These are phyloP conservation scores for Hyposoter didymator DNA, from an alignment of 2,888 invertebrate genomes.

Conservation along the genomic window DNA sequence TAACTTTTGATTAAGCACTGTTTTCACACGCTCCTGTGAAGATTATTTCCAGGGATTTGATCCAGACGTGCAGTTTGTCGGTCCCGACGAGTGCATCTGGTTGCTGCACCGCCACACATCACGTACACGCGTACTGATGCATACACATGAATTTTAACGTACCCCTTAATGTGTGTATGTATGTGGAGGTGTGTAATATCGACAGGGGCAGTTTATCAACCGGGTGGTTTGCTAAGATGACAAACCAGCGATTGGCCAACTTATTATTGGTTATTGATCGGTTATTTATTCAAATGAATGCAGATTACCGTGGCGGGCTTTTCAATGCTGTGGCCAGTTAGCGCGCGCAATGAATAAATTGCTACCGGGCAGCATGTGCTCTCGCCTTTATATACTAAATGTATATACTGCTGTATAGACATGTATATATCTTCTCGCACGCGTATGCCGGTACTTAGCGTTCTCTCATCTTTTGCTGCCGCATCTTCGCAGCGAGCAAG, in stretches of 20 bases:
- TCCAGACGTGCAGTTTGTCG: background rate
- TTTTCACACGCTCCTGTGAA: background rate
- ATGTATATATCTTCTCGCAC: constrained; percentile 49
- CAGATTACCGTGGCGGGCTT: constrained; percentile 83
- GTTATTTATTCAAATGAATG: constrained; percentile 84
- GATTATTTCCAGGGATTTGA: constrained; percentile 23
- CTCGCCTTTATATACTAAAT: constrained; percentile 60
- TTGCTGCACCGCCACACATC: background rate
- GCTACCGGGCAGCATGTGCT: constrained; percentile 81
- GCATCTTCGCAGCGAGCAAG: constrained; percentile 47
- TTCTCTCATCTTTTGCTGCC: constrained; percentile 69
- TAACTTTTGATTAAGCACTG: constrained; percentile 3
- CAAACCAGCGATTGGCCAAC: constrained; percentile 82
- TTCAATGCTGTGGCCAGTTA: constrained; percentile 83
- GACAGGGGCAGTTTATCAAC: constrained; percentile 76
- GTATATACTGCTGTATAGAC: constrained; percentile 24
- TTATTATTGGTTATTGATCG: constrained; percentile 84
- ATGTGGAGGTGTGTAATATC: constrained; percentile 6
- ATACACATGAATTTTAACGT: background rate
- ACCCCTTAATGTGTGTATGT: background rate
- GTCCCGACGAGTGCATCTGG: constrained; percentile 23
- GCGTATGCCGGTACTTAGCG: constrained; percentile 79
- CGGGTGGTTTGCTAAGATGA: constrained; percentile 80
- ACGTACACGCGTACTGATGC: background rate
- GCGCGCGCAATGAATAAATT: constrained; percentile 84